These are phyloP conservation scores for Alauda arvensis DNA, from an alignment of 2,797 vertebrate genomes.

Conservation along the genomic window DNA sequence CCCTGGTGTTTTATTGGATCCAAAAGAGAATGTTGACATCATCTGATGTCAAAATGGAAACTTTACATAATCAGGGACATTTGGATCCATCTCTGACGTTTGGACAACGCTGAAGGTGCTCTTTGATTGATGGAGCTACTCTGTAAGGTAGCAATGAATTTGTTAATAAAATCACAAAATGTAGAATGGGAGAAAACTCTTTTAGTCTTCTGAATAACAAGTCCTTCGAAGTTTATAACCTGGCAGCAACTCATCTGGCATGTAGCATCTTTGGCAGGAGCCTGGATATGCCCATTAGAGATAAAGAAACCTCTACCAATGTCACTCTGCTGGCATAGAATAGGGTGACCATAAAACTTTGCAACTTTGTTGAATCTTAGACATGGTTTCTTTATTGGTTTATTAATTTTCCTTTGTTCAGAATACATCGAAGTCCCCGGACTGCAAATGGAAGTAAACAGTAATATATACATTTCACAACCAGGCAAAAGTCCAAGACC, in stretches of 20 bases:
- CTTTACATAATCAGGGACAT: background rate
- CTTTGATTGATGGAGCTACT: background rate
- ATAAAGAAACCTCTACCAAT: background rate
- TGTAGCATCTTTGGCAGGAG: background rate
- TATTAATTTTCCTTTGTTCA: background rate
- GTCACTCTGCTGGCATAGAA: conserved; percentile 4
- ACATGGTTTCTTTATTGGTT: background rate
- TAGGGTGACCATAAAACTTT: background rate
- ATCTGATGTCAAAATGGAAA: background rate
- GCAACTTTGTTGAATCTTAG: background rate
- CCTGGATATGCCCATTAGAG: background rate
- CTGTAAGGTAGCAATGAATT: background rate
- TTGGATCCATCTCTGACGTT: background rate
- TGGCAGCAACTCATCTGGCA: conserved; percentile 29
- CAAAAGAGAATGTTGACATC: background rate
- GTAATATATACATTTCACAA: background rate
- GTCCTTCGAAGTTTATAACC: conserved; percentile 6
- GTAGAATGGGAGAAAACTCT: background rate
- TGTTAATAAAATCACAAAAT: conserved; percentile 18
- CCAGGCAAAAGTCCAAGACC: background rate
- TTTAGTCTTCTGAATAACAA: conserved; percentile 13
- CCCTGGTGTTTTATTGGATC: background rate
- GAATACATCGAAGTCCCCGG: background rate
- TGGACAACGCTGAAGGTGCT: background rate
- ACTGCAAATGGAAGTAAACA: background rate